Conservation (phyloP, 2,888 invertebrate species). For the Dryomyza anilis region DNA sequence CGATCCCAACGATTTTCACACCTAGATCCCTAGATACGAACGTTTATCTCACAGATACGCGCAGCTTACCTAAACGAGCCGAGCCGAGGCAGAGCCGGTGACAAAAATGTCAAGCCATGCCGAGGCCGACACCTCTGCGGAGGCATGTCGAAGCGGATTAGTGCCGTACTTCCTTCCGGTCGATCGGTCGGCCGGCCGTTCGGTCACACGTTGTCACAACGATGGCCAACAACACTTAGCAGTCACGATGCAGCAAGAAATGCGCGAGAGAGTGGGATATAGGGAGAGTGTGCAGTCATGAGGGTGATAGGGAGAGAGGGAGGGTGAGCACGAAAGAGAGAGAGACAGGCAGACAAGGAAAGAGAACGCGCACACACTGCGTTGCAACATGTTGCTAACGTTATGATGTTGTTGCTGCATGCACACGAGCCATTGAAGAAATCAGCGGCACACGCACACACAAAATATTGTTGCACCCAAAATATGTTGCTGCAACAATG, state of each 20-base stretch:
- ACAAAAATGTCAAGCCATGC: neutral
- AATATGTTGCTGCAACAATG: slow-evolving; percentile 1
- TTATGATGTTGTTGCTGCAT: neutral
- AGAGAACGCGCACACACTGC: no score
- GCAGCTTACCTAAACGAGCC: neutral
- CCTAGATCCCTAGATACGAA: neutral
- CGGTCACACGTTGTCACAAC: no score
- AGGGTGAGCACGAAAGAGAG: neutral
- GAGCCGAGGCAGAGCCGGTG: neutral
- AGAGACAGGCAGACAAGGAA: neutral
- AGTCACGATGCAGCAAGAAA: no score
- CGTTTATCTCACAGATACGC: neutral
- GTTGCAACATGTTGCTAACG: neutral
- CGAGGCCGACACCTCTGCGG: neutral
- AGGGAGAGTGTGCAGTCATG: neutral
- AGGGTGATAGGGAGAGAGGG: neutral
- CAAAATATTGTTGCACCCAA: neutral
- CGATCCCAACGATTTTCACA: neutral
- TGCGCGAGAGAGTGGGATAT: neutral
- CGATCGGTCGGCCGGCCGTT: no score
- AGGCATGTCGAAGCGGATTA: slow-evolving; percentile 2
- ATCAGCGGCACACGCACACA: no score
- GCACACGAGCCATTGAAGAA: no score
- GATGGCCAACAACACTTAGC: no score
- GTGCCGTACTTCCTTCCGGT: neutral